Conservation (phyloP, 2,888 invertebrate species). For the Eristalinus sepulchralis region DNA sequence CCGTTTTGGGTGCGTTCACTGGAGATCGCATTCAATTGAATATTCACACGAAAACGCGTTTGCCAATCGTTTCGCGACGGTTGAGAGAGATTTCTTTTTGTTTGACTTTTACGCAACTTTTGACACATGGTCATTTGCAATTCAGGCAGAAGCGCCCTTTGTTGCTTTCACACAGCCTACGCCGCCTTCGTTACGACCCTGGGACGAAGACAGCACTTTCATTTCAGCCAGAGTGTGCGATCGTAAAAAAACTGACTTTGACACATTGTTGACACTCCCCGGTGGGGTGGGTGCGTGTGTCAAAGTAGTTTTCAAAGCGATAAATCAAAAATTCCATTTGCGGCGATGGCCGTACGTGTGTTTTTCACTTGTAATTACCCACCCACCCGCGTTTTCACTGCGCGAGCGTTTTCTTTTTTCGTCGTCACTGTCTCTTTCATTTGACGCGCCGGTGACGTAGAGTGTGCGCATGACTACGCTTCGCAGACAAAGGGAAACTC, state of each 20-base stretch:
- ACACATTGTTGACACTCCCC: constrained; percentile 23
- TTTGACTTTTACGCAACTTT: not conserved
- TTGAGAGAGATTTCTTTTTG: not conserved
- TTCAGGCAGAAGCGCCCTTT: not conserved
- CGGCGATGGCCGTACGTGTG: constrained; percentile 16
- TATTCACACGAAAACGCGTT: not conserved
- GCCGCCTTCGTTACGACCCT: not conserved
- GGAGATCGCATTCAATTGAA: not conserved
- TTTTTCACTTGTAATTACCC: constrained; percentile 61
- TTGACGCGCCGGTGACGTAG: constrained; percentile 13
- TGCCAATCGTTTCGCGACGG: not conserved
- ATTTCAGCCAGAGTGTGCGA: not conserved
- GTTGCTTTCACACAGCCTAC: not conserved
- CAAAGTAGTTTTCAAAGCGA: not conserved
- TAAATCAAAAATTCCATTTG: constrained; percentile 37
- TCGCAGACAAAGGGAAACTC: constrained; percentile 64
- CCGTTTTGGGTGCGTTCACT: not conserved
- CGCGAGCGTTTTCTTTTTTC: constrained; percentile 23
- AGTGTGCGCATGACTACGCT: not conserved
- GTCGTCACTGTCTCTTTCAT: constrained; percentile 43
- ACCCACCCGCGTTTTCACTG: constrained; percentile 53
- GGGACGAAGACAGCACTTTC: not conserved
- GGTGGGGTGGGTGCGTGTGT: not conserved
- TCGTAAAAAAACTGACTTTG: constrained; percentile 7
- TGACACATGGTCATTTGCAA: not conserved